These are phyloP conservation scores for Hippoglossus hippoglossus DNA, from an alignment of 2,797 vertebrate genomes.

Conservation along the genomic window DNA sequence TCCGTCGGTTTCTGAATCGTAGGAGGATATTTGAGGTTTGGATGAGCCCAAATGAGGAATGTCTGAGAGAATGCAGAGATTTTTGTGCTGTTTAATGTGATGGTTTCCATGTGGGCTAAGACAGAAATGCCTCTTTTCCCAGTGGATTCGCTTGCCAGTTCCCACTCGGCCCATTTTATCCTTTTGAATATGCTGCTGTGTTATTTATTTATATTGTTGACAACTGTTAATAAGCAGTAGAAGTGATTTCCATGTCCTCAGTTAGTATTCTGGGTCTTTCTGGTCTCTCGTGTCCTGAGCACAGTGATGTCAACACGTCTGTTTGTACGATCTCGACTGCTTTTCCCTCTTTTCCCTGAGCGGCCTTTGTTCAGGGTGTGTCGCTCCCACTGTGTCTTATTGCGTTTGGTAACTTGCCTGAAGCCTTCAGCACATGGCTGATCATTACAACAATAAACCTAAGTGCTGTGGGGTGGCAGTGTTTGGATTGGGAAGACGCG, in stretches of 20 bases:
- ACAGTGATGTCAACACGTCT: no score
- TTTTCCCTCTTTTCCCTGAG: slow-evolving; percentile 34
- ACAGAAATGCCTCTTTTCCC: slow-evolving; percentile 38
- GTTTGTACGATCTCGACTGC: slow-evolving; percentile 3
- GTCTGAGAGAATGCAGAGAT: slow-evolving; percentile 45
- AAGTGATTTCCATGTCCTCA: background rate
- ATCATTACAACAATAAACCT: slow-evolving; percentile 57
- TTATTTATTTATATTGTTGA: background rate
- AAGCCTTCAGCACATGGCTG: slow-evolving; percentile 41
- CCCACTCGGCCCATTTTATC: slow-evolving; percentile 18
- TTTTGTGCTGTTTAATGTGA: slow-evolving; percentile 44
- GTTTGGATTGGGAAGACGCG: slow-evolving; percentile 59
- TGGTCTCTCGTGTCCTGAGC: background rate
- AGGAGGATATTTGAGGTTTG: slow-evolving; percentile 66
- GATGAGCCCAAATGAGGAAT: slow-evolving; percentile 46
- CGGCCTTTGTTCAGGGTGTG: slow-evolving; percentile 41
- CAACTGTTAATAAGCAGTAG: background rate
- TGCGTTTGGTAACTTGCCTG: slow-evolving; percentile 30
- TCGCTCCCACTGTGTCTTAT: slow-evolving; percentile 14
- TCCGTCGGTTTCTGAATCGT: slow-evolving; percentile 34
- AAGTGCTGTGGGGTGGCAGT: slow-evolving; percentile 40
- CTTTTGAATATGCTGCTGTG: slow-evolving; percentile 35
- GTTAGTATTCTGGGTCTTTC: background rate
- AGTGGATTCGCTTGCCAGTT: slow-evolving; percentile 18
- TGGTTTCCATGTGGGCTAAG: slow-evolving; percentile 54